These are phyloP conservation scores for Tenodera sinensis DNA, from an alignment of 2,888 invertebrate genomes.

Conservation along the genomic window DNA sequence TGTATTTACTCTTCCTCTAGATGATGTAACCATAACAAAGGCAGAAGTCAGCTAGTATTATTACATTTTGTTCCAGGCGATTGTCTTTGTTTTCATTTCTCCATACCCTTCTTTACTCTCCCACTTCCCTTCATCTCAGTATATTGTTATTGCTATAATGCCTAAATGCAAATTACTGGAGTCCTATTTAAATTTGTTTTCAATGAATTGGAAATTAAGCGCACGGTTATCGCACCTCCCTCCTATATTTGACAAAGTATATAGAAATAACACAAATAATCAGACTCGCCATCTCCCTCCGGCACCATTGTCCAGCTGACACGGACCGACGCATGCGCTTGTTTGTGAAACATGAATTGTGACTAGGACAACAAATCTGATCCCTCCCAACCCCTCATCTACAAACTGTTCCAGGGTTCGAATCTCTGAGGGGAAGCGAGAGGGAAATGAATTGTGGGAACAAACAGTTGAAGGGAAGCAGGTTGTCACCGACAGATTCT, in stretches of 20 bases:
- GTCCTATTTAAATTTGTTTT: neutral
- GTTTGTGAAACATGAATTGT: neutral
- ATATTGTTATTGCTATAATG: neutral
- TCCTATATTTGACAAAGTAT: neutral
- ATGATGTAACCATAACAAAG: neutral
- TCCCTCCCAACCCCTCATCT: neutral
- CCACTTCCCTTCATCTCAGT: neutral
- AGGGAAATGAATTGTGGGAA: neutral
- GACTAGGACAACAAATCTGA: neutral
- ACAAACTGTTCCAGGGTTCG: neutral
- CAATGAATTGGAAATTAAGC: constrained; percentile 14
- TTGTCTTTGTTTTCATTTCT: neutral
- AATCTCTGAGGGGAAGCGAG: neutral
- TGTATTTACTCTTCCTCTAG: no score
- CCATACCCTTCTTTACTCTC: neutral
- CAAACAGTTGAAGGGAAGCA: neutral
- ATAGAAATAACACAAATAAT: neutral
- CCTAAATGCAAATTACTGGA: neutral
- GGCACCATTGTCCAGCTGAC: neutral
- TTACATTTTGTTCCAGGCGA: neutral
- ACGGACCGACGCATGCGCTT: neutral
- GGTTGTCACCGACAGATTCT: neutral
- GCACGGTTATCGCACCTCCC: neutral
- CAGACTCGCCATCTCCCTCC: neutral
- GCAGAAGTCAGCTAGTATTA: neutral